These are phyloP conservation scores for Hyles euphorbiae DNA, from an alignment of 1,140 invertebrate genomes.

Conservation along the genomic window DNA sequence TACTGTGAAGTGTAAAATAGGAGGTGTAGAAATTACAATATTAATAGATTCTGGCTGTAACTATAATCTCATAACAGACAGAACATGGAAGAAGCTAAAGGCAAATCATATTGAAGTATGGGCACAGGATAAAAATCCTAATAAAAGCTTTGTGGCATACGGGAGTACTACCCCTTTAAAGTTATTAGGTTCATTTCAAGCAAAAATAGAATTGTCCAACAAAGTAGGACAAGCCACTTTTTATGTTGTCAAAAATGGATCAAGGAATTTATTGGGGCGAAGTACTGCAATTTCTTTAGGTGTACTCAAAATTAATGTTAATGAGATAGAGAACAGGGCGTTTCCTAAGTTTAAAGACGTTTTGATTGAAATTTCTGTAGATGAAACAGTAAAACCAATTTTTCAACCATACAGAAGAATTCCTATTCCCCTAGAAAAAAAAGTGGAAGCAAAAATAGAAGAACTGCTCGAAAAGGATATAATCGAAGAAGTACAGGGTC, in stretches of 20 bases:
- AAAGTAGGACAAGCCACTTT: constrained; percentile 6
- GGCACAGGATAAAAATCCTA: constrained; percentile 16
- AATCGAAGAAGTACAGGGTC: constrained; percentile 44
- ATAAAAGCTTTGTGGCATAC: constrained; percentile 23
- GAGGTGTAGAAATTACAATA: constrained; percentile 22
- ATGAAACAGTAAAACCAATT: constrained; percentile 33
- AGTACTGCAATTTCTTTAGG: constrained; percentile 17
- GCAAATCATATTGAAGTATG: constrained; percentile 5
- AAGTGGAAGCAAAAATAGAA: constrained; percentile 32
- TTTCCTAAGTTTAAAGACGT: constrained; percentile 37
- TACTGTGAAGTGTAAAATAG: constrained; percentile 20
- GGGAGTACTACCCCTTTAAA: constrained; percentile 25
- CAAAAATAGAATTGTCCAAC: constrained; percentile 16
- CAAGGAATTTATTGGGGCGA: constrained; percentile 30
- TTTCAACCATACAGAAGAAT: constrained; percentile 41
- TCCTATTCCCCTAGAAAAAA: constrained; percentile 34
- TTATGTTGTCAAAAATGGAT: constrained; percentile 23
- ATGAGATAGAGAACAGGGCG: constrained; percentile 3
- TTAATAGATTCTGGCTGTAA: constrained; percentile 32
- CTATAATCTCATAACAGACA: constrained; percentile 24
- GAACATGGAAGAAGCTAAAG: constrained; percentile 25
- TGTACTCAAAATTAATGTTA: constrained; percentile 29
- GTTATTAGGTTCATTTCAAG: constrained; percentile 24
- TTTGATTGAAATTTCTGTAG: constrained; percentile 35
- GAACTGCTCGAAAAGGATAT: constrained; percentile 34